Evolutionary conservation across 2,113 vertebrate species (phyloP).

Genomic region (Sciurus niger): DNA sequence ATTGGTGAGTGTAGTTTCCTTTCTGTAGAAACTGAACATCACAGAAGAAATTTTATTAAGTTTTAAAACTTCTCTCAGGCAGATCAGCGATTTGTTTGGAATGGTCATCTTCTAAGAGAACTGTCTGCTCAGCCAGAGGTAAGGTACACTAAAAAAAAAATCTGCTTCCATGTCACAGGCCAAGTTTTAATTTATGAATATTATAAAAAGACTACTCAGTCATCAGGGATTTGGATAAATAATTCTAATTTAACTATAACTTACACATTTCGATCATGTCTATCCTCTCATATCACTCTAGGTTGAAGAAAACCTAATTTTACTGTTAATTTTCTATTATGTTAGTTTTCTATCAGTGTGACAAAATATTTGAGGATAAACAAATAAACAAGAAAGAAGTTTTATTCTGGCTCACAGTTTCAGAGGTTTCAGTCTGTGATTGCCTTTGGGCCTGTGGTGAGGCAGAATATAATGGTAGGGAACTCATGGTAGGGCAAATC

Average conservation of each 20-base stretch:
- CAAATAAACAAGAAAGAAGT: too few relatives aligned
- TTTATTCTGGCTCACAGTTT: background rate
- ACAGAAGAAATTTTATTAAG: background rate
- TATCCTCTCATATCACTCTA: background rate
- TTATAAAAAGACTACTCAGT: background rate
- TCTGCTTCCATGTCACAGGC: background rate
- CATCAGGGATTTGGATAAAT: background rate
- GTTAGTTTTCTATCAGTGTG: background rate
- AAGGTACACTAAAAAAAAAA: constrained; percentile 27
- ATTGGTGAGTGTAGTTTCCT: background rate
- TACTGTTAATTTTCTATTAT: background rate
- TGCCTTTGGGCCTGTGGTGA: too few relatives aligned
- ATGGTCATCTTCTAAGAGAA: constrained; percentile 95
- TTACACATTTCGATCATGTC: rapidly evolving
- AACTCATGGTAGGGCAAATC: background rate
- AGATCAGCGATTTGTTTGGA: constrained; percentile 98
- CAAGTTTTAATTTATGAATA: background rate
- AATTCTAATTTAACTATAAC: background rate
- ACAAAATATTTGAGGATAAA: too few relatives aligned
- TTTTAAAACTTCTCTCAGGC: constrained; percentile 90
- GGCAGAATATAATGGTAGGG: background rate
- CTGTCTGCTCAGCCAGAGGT: constrained; percentile 97
- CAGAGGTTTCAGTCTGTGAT: background rate
- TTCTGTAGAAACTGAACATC: background rate
- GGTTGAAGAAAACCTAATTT: background rate